Evolutionary conservation across 2,113 vertebrate species (phyloP).

Genomic region (Ginglymostoma cirratum): DNA sequence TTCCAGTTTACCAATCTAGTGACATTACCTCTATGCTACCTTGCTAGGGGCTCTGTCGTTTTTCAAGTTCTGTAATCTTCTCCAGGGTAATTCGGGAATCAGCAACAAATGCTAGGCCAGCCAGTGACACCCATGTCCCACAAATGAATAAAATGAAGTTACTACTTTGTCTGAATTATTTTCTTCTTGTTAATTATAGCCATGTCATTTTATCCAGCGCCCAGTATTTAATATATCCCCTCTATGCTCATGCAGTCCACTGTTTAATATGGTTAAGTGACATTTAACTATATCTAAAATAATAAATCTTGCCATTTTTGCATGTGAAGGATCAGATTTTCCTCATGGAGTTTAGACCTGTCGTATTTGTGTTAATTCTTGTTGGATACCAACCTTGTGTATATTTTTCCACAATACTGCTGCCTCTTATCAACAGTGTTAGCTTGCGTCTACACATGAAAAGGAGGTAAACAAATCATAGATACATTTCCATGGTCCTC

Average conservation of each 20-base stretch:
- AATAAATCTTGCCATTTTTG: not conserved
- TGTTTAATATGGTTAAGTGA: not conserved
- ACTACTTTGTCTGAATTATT: not conserved
- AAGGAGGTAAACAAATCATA: not conserved
- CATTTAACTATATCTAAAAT: not conserved
- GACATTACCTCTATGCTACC: too few species aligned
- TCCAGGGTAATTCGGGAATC: too few species aligned
- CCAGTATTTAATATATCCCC: not conserved
- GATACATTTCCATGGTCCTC: conserved; percentile 20
- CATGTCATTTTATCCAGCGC: not conserved
- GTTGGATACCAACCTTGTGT: not conserved
- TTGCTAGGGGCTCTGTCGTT: too few species aligned
- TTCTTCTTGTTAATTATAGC: not conserved
- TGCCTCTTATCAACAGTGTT: not conserved
- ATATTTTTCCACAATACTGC: not conserved
- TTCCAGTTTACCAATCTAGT: too few species aligned
- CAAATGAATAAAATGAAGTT: not conserved
- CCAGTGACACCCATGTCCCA: too few species aligned
- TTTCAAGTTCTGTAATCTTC: too few species aligned
- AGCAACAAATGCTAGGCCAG: too few species aligned
- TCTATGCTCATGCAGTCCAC: not conserved
- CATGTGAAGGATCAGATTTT: not conserved
- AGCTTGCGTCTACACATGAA: not conserved
- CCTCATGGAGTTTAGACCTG: not conserved
- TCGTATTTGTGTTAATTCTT: not conserved